Conservation (phyloP, 1,140 invertebrate genomes). For the Glomeris maerens region DNA sequence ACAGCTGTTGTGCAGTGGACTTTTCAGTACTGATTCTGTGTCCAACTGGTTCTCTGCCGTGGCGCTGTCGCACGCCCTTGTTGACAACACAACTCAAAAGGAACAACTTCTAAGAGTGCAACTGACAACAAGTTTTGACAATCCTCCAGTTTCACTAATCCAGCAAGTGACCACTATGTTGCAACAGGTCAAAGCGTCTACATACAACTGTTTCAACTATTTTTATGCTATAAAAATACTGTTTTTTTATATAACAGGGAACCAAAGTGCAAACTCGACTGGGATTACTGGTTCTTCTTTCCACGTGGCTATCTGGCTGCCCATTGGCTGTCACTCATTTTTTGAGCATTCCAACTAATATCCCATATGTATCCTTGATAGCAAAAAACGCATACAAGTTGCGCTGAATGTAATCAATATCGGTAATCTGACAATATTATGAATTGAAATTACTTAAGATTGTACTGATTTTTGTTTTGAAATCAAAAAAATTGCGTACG, state of each 20-base stretch:
- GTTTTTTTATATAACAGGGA: slow-evolving; percentile 33
- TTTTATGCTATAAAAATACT: slow-evolving; percentile 5
- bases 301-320: slow-evolving; percentile 77
- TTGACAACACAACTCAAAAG: slow-evolving; percentile 76
- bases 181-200: slow-evolving; percentile 43
- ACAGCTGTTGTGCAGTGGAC: slow-evolving; percentile 82
- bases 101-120: slow-evolving; percentile 85
- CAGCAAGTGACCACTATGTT: slow-evolving; percentile 72
- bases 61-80: slow-evolving; percentile 74
- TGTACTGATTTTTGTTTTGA: too few relatives aligned
- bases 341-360: slow-evolving; percentile 63
- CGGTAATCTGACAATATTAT: too few relatives aligned
- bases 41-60: slow-evolving; percentile 96
- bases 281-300: slow-evolving; percentile 78
- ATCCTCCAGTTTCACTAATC: slow-evolving; percentile 68
- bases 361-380: slow-evolving; percentile 55
- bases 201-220: not conserved
- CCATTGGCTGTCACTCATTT: slow-evolving; percentile 68
- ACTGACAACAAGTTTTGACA: slow-evolving; percentile 68
- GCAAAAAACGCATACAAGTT: too few relatives aligned
- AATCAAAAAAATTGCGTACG: too few relatives aligned
- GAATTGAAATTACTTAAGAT: too few relatives aligned
- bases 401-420: too few relatives aligned
- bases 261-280: slow-evolving; percentile 78
- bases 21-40: slow-evolving; percentile 79